Base-by-base conservation (phyloP, 2,888 invertebrate genomes). In the Eudasyphora cyanicolor region DNA sequence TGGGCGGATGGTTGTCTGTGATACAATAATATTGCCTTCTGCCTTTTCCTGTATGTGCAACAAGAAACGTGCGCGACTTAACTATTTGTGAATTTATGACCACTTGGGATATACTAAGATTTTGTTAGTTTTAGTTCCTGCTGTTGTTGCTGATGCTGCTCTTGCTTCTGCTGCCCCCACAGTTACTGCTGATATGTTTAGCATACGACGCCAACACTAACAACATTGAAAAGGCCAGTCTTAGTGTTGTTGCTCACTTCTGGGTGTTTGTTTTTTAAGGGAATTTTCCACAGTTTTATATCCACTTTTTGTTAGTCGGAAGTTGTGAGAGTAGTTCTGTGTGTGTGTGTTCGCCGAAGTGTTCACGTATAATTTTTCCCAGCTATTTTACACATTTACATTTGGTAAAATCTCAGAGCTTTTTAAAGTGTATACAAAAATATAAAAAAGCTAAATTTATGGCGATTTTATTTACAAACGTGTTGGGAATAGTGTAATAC, bases 381-480 rank as follows among this genome's bases (percentile, higher is more conserved):
- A 73, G 79, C 32, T 60, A 42, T 35, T 10, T 14, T 76, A 35
- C 67, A 69, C 64, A 76, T 83, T 76, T 74, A 38, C 35, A 76
- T 51, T 38, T 70, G 24, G 35, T 77, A 82, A 76, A 86, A 86
- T 85, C 86, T 84, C 84, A 76, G 85, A 67, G 64, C 24, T 74
- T 71, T 38, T 69, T 85, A 79, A 84, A 86, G 82, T 85, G 83
- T 84, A 85, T 78, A 85, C 89, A 89, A 78, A 81, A 73, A 54
- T 88, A 89, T 88, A 89, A 86, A 86, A n/a, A 86, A 73, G 10
- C 67, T 67, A 78, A 84, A 90, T 90, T 90, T 90, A 90, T 90
- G 89, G 90, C 89, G 88, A 90, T 90, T 90, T 90, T 90, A 90
- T 90, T 89, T 89, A 90, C 90, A 88, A 88, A 88, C 86, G 87